Evolutionary conservation across 2,888 invertebrate genomes (phyloP), one percentile per base, ranked within the genome.

Genomic region (Brenthis ino): DNA sequence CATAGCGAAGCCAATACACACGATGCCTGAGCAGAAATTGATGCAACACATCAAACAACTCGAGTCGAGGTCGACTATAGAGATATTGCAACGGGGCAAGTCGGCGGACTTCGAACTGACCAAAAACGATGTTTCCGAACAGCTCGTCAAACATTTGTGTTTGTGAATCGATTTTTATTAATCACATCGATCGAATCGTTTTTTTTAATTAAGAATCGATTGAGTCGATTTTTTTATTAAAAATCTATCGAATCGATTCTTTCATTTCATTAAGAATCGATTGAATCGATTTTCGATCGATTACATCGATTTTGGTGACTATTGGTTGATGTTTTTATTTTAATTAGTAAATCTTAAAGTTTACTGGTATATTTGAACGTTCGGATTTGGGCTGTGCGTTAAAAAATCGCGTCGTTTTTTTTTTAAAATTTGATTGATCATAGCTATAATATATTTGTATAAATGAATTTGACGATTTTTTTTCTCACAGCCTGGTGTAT

Each of bases 11-110:
- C 91, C 93, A 0, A 43, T 82, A 0, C 75, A 82, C 0, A 85
- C 86, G 0, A 65, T 92, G 6, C 72, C 85, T 0, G 84, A 85
- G 13, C 68, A 72, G 0, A 87, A 84, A 57, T 63, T 92, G 0
- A 67, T 83, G 24, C 75, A 79, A 1, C 92, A 91, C 65, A 73
- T 93, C 5, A 87, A 84, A 51, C 87, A 87, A 50, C 66, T 93
- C 0, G 91, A 91, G 2, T 87, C 90, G 0, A 82, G 91, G 67
- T 84, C 80, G 3, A 89, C 89, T 0, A 88, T 92, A 67, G 92
- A 92, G 75, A 92, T 92, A 48, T 56, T 92, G 16, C 91, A 91
- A 63, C 70, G 92, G 1, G 92, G 92, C 0, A 87, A 88, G 64
- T 79, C 82, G 0, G 85, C 87, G 0, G 91, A 91, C 33, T 89